Base-by-base conservation (phyloP, 2,113 vertebrate genomes). In the Corapipo altera region DNA sequence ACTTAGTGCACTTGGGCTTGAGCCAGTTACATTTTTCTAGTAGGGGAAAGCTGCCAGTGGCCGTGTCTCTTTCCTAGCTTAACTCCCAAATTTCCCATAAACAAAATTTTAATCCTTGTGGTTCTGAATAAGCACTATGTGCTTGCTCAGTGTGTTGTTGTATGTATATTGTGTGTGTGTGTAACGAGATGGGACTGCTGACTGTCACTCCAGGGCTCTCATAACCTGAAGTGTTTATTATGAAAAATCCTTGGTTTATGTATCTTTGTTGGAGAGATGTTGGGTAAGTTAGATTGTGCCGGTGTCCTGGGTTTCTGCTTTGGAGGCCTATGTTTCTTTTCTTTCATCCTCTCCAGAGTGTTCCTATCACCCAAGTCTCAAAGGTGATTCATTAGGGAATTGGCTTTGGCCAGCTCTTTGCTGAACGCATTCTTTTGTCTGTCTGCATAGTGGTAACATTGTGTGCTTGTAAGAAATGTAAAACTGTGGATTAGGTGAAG, bases 11-110 rank as follows among this genome's bases (percentile, higher is more conserved):
- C 14, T 39, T 94, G 92, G 72, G 55, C 64, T 58, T 58, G 26
- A 90, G 91, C 91, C 95, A 94, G 72, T 58, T 46, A 57, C 46
- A 35, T 92, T 90, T 49, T 95, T 88, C 75, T 73, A n/a, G 82
- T 5, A 35, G 75, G 64, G 85, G 82, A 58, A 80, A 80, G 72
- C 75, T 77, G 75, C 71, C 71, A 79, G 88, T 82, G 62, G 54
- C 87, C 27, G 3, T 57, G 65, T 85, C 84, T 95, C 82, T 77
- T 74, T 94, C 77, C 73, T 54, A 75, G 55, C 41, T 89, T 87
- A 81, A 91, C 69, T 95, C 77, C 85, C 9, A 5, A 15, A 59
- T 87, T 97, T 81, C 83, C 49, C 62, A 52, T 87, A 85, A 93
- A 82, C 73, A 92, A 78, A 91, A 33, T 49, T 80, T 48, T 89